Evolutionary conservation across 2,888 invertebrate genomes (phyloP).

Genomic region (Steinernema scapterisci): DNA sequence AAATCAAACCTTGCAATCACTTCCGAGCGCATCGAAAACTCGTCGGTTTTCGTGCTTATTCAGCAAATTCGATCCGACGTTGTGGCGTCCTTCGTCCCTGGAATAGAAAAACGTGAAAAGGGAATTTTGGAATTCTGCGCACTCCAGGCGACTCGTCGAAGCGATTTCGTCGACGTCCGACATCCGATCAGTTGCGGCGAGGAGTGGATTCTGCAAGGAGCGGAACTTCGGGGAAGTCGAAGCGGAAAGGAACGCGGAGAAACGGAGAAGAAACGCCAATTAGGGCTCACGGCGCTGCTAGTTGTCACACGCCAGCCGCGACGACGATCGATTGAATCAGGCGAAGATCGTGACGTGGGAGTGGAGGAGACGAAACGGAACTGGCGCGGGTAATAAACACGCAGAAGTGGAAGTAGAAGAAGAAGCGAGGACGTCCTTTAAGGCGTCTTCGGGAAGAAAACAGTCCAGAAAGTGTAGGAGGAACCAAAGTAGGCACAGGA

Average conservation of each 20-base stretch:
- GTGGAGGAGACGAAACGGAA: not conserved
- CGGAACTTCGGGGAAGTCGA: not conserved
- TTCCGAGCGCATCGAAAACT: constrained; percentile 8
- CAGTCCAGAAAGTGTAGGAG: no score
- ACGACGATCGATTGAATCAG: constrained; percentile 20
- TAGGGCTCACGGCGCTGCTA: not conserved
- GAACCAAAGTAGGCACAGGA: no score
- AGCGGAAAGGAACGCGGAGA: not conserved
- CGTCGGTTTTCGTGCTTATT: not conserved
- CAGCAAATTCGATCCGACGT: constrained; percentile 12
- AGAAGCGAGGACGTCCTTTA: no score
- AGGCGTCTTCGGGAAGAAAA: no score
- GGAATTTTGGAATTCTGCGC: not conserved
- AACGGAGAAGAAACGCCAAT: not conserved
- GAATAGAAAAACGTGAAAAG: not conserved
- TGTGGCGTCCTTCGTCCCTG: not conserved
- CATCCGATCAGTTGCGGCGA: constrained; percentile 8
- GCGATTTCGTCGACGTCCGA: not conserved
- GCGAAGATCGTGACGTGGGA: not conserved
- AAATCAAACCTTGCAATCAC: not conserved
- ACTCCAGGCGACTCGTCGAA: not conserved
- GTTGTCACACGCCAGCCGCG: not conserved
- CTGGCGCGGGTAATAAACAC: not conserved
- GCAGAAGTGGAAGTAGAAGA: no score
- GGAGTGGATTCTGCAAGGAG: not conserved